Percentiles rank a stretch among this genome's conserved stretches.
Evolutionary conservation across 2,113 vertebrate species (phyloP).

Genomic region (Pseudorectes ferrugineus): DNA sequence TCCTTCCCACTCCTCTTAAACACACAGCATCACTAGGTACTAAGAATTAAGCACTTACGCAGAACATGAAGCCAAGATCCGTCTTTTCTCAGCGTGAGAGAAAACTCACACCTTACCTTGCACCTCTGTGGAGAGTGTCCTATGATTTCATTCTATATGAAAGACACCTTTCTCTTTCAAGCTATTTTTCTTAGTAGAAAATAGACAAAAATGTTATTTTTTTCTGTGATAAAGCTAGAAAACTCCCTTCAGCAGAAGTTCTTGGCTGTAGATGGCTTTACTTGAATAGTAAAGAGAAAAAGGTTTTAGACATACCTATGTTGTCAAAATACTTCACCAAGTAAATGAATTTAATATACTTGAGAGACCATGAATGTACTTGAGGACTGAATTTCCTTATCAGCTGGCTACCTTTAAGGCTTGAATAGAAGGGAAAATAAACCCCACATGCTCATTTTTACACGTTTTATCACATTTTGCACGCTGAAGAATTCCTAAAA

Average conservation of each 20-base stretch:
- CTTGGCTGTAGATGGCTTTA: background rate
- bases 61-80: background rate
- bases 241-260: background rate
- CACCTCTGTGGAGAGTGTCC: background rate
- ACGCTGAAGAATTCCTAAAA: background rate
- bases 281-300: background rate
- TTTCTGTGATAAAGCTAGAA: background rate
- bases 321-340: background rate
- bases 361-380: background rate
- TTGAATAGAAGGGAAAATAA: background rate
- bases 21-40: background rate
- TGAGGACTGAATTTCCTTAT: background rate
- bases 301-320: background rate
- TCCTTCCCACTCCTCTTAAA: background rate
- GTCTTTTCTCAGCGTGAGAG: background rate
- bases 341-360: background rate
- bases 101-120: background rate
- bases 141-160: background rate
- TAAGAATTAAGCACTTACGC: background rate
- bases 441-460: background rate
- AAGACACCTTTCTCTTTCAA: background rate
- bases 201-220: background rate
- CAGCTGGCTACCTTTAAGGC: background rate
- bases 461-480: background rate
- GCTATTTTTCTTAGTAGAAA: background rate